Percentiles rank a stretch among this genome's conserved stretches.
phyloP scores from a whole-genome alignment of 2,113 vertebrate species.

The Ceuthmochares aereus region DNA sequence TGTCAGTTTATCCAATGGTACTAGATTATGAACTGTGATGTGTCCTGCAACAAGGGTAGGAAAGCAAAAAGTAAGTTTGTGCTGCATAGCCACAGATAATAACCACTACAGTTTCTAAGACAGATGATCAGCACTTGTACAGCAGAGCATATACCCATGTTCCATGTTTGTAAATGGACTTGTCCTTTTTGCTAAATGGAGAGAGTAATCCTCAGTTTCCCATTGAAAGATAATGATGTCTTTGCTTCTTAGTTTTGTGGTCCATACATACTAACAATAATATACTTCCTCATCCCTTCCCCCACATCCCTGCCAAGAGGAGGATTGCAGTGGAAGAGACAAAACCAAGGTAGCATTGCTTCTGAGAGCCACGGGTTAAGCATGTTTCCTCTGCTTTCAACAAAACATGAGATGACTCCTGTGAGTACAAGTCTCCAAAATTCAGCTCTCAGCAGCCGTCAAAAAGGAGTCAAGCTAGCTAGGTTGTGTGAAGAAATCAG shows the following conservation, averaged over 20 bases:
- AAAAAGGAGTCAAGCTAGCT: not conserved
- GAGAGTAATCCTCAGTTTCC: not conserved
- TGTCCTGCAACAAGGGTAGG: not conserved
- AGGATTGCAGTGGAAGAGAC: not conserved
- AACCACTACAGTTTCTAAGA: not conserved
- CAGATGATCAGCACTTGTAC: not conserved
- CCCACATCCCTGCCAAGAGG: not conserved
- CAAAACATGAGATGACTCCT: not conserved
- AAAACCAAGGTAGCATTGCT: not conserved
- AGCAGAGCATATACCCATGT: not conserved
- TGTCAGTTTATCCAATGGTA: not conserved
- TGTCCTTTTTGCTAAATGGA: not conserved
- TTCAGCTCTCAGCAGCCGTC: not conserved
- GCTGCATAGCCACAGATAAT: rapidly evolving
- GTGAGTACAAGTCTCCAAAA: not conserved
- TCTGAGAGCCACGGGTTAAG: not conserved
- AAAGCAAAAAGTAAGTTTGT: not conserved
- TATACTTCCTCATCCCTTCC: not conserved
- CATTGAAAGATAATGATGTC: not conserved
- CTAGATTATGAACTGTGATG: not conserved
- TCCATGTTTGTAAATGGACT: not conserved
- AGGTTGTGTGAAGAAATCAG: not conserved
- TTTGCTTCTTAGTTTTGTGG: not conserved
- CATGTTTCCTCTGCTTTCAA: not conserved
- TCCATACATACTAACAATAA: not conserved